Conservation (phyloP, 2,888 invertebrate genomes). For the Epistrophe eligans region DNA sequence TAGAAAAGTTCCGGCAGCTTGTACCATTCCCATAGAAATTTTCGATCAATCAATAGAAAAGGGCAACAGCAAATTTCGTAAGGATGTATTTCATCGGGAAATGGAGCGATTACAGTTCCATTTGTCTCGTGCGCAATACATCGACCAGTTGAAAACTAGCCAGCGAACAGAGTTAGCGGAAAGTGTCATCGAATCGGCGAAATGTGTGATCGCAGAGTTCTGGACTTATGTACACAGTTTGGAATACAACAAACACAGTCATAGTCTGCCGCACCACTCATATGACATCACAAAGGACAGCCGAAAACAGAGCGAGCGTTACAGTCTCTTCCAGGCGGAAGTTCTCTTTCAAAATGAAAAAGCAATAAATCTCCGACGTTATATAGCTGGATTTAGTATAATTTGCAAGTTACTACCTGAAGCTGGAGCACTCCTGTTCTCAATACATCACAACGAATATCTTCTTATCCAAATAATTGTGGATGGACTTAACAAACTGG, state of each 20-base stretch:
- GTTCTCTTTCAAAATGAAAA: constrained; percentile 78
- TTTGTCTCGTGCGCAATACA: constrained; percentile 78
- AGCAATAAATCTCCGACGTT: constrained; percentile 80
- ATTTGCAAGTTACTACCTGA: constrained; percentile 77
- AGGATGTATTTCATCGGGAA: constrained; percentile 79
- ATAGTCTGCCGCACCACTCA: constrained; percentile 79
- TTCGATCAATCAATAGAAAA: constrained; percentile 77
- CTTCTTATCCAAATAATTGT: constrained; percentile 79
- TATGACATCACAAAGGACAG: constrained; percentile 77
- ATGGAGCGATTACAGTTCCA: constrained; percentile 79
- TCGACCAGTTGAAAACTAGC: constrained; percentile 32
- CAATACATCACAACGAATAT: constrained; percentile 78
- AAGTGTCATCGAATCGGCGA: constrained; percentile 77
- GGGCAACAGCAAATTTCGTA: constrained; percentile 60
- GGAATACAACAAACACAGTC: constrained; percentile 79
- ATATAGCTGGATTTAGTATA: constrained; percentile 79
- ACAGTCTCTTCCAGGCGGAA: constrained; percentile 77
- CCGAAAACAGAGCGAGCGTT: constrained; percentile 16
- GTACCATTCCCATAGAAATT: constrained; percentile 66
- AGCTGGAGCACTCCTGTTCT: constrained; percentile 75
- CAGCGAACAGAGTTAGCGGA: constrained; percentile 37
- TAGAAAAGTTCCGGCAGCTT: background rate
- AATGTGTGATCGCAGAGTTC: constrained; percentile 80
- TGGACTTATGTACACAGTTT: constrained; percentile 80
- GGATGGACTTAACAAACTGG: constrained; percentile 79